phyloP scores from a whole-genome alignment of 2,888 invertebrate species.

The Xestia rhomboidea region DNA sequence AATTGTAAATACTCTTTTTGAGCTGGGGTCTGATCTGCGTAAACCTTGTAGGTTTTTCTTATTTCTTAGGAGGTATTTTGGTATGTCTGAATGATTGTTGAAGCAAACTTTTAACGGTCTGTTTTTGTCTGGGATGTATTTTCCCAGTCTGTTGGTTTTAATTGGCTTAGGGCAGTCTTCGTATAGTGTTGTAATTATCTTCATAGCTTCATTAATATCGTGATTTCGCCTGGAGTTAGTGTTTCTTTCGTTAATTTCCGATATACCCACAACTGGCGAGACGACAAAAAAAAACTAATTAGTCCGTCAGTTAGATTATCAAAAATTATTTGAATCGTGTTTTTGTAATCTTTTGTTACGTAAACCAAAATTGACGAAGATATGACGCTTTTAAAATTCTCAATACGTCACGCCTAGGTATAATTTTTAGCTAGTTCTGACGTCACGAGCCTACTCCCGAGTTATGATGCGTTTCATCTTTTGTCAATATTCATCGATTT shows the following conservation, averaged over 20 bases:
- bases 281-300: too few relatives aligned
- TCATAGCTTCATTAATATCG: not conserved
- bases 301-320: too few relatives aligned
- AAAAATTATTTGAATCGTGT: too few relatives aligned
- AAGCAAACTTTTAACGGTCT: not conserved
- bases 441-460: too few relatives aligned
- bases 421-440: too few relatives aligned
- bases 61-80: not conserved
- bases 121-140: constrained; percentile 4
- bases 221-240: not conserved
- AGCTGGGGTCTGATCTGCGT: not conserved
- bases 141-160: constrained; percentile 5
- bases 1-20: not conserved
- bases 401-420: too few relatives aligned
- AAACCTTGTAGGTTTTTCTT: not conserved
- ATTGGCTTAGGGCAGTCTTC: constrained; percentile 5
- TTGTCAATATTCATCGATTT: too few relatives aligned
- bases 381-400: too few relatives aligned
- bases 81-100: not conserved
- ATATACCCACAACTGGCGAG: constrained; percentile 16
- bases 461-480: too few relatives aligned
- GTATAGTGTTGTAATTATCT: not conserved
- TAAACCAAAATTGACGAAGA: too few relatives aligned
- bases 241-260: constrained; percentile 8
- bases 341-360: too few relatives aligned